phyloP scores from a whole-genome alignment of 2,888 invertebrate species.

The Ormyrus thymus region DNA sequence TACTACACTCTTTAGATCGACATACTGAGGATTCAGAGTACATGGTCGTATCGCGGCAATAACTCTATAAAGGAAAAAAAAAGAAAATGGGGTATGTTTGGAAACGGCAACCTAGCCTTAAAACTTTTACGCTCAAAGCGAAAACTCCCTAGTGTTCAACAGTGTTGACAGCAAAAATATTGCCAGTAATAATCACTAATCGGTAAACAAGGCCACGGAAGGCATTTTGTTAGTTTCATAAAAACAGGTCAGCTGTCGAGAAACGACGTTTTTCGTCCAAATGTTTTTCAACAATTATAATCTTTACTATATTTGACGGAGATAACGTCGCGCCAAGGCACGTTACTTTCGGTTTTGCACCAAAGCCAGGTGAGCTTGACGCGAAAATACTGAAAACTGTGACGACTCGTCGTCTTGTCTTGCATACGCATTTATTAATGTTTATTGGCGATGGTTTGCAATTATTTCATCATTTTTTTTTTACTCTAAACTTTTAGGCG shows the following conservation, averaged over 20 bases:
- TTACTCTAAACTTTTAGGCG: conserved; percentile 11
- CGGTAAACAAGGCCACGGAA: conserved; percentile 57
- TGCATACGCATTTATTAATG: conserved; percentile 29
- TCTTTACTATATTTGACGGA: conserved; percentile 48
- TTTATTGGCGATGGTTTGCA: not conserved
- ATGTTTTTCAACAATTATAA: conserved; percentile 52
- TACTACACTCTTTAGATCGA: too few species aligned
- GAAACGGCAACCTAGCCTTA: too few species aligned
- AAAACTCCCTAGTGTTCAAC: conserved; percentile 52
- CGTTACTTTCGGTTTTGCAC: conserved; percentile 40
- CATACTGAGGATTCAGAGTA: too few species aligned
- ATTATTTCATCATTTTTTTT: conserved; percentile 7
- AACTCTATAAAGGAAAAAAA: too few species aligned
- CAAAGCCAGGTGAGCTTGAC: conserved; percentile 38
- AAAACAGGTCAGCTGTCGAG: conserved; percentile 52
- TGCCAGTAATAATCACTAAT: conserved; percentile 52
- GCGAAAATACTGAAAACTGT: not conserved
- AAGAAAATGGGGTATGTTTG: too few species aligned
- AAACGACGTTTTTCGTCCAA: conserved; percentile 53
- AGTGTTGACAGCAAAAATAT: conserved; percentile 50
- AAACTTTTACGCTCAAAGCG: too few species aligned
- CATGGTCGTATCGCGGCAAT: too few species aligned
- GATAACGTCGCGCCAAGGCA: conserved; percentile 49
- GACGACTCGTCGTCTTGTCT: conserved; percentile 4
- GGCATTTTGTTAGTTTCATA: conserved; percentile 55